Base-by-base conservation (phyloP, 2,797 vertebrate genomes). In the Poeciliopsis presidionis region DNA sequence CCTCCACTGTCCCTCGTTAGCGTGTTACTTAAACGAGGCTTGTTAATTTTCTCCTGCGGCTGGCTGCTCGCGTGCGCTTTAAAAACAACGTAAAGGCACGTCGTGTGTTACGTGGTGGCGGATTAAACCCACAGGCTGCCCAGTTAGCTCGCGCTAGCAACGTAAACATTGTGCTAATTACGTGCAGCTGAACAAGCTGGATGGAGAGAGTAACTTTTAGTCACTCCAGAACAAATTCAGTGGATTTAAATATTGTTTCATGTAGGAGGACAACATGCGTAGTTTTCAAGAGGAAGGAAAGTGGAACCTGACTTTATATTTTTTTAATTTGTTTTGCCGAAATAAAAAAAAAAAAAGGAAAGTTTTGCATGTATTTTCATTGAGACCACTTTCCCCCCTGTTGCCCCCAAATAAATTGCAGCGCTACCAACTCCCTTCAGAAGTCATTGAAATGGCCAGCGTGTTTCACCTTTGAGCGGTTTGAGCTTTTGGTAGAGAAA, bases 161-260 rank as follows among this genome's bases (percentile, higher is more conserved):
- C 41, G 74, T 63, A 78, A 81, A 78, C 76, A 86, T 75, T 63
- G 67, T 76, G 84, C 83, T 90, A 75, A 89, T 88, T 87, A 75
- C 72, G 78, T 80, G 79, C 78, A 85, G 86, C 87, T 83, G 85
- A 84, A 84, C 81, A 71, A 75, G 70, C 75, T 77, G 7, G 2
- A 22, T 70, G n/a, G 11, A 3, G 16, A 18, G 2, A 46, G 11
- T 3, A 25, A 13, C 16, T 11, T 69, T 69, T 14, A 43, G 36
- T 43, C 20, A 16, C 36, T 4, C 9, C 6, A 13, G 9, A 25
- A 25, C 67, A 70, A 70, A 28, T 12, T 46, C 13, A 28, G 8
- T 46, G 25, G 28, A 28, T 70, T 70, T 70, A 11, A 25, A 41
- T 41, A 0, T 22, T 8, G 12, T 67, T 67, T 22, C 14, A n/a